These are phyloP conservation scores for Grallaria varia DNA, from an alignment of 2,113 vertebrate genomes.

Conservation along the genomic window DNA sequence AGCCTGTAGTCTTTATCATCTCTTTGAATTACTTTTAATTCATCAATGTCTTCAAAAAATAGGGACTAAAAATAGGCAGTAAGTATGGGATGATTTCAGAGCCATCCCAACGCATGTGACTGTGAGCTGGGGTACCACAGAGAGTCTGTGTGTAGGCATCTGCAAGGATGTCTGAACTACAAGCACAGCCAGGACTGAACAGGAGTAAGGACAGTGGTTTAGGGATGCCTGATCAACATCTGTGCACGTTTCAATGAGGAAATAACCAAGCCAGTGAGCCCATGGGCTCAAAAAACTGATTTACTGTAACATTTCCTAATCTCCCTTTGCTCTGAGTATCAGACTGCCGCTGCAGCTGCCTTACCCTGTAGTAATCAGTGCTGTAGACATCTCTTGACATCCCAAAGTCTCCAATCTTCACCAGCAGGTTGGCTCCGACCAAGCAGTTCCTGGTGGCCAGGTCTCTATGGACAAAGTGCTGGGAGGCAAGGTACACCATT, in stretches of 20 bases:
- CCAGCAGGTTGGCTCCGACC: constrained; percentile 92
- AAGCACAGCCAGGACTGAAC: not conserved
- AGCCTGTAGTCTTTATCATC: not conserved
- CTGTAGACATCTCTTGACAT: constrained; percentile 99
- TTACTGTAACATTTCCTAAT: not conserved
- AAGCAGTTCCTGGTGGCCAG: constrained; percentile 98
- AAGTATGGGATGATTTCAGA: not conserved
- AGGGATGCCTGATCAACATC: not conserved
- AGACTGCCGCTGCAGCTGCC: constrained; percentile 35
- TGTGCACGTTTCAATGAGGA: not conserved
- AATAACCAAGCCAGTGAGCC: constrained; percentile 12
- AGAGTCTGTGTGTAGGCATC: not conserved
- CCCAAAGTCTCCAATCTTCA: constrained; percentile 99
- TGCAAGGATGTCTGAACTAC: not conserved
- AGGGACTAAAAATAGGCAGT: not conserved
- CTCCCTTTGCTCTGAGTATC: not conserved
- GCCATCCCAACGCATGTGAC: not conserved
- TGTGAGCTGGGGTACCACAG: not conserved
- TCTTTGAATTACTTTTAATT: constrained; percentile 45
- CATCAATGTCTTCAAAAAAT: constrained; percentile 32
- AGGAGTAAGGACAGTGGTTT: not conserved
- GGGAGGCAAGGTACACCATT: constrained; percentile 95
- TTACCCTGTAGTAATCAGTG: constrained; percentile 99
- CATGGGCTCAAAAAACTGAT: not conserved
- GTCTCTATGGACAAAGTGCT: constrained; percentile 98